Evolutionary conservation across 2,888 invertebrate species (phyloP).

Genomic region (Endomychus coccineus): DNA sequence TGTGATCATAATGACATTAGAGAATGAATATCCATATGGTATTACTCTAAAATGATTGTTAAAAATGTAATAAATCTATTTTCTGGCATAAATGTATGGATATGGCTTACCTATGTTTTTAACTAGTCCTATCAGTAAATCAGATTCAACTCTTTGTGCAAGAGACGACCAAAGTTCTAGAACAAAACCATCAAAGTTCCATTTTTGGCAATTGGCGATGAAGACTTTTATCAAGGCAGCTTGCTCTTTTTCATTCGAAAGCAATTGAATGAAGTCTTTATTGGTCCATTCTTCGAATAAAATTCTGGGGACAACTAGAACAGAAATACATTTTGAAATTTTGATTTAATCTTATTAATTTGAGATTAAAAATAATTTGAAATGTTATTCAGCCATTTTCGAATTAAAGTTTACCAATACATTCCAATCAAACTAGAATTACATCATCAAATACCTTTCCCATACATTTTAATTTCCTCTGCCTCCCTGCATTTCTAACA

Average conservation of each 20-base stretch:
- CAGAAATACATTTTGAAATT: no score
- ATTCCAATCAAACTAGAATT: slow-evolving; percentile 8
- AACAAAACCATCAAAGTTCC: slow-evolving; percentile 83
- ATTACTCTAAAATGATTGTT: no score
- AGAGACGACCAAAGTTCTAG: slow-evolving; percentile 86
- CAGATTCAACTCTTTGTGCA: slow-evolving; percentile 54
- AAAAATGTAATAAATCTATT: no score
- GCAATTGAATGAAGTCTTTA: slow-evolving; percentile 64
- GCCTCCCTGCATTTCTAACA: slow-evolving; percentile 53
- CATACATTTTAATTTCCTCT: slow-evolving; percentile 54
- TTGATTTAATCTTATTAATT: no score
- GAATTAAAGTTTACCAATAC: slow-evolving; percentile 7
- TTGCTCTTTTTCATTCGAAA: slow-evolving; percentile 60
- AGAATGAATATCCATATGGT: no score
- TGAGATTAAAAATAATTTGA: no score
- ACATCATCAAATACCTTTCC: no score
- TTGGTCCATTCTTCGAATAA: slow-evolving; percentile 82
- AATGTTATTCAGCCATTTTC: no score
- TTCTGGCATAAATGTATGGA: no score
- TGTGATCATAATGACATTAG: no score
- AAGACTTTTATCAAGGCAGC: slow-evolving; percentile 62
- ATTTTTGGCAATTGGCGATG: slow-evolving; percentile 60
- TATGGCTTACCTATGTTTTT: slow-evolving; percentile 52
- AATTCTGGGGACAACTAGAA: slow-evolving; percentile 79
- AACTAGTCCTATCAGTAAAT: slow-evolving; percentile 55